These are phyloP conservation scores for Himalopsyche japonica DNA, from an alignment of 2,888 invertebrate genomes.

Conservation along the genomic window DNA sequence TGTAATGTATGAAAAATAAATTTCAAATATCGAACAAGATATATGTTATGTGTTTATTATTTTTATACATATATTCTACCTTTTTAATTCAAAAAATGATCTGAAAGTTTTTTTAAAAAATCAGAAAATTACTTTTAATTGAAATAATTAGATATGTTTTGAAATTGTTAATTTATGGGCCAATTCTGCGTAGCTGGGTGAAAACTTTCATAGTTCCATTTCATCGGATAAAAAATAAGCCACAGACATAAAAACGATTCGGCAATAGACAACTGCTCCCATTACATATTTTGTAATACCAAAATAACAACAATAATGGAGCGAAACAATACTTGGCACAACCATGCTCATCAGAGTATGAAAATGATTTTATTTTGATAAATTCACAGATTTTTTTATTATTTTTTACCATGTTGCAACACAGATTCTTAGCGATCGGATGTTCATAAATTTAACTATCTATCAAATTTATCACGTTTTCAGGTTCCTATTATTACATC, in stretches of 20 bases:
- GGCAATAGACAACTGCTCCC: not conserved
- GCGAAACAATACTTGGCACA: not conserved
- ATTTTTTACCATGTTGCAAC: not conserved
- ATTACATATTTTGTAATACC: not conserved
- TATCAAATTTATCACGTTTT: no score
- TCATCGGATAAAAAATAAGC: not conserved
- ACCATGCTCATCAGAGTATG: not conserved
- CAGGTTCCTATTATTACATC: no score
- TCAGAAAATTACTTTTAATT: no score
- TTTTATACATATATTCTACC: no score
- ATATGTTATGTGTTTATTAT: no score
- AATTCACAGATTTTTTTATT: not conserved
- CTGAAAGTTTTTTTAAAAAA: no score
- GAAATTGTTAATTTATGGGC: not conserved
- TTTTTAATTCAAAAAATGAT: no score
- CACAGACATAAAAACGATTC: not conserved
- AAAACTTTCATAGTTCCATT: not conserved
- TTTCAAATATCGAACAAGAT: no score
- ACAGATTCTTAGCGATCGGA: not conserved
- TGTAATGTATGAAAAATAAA: no score
- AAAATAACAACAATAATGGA: not conserved
- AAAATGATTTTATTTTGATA: not conserved
- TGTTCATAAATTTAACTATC: no score
- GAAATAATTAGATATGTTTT: no score
- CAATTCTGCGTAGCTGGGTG: not conserved